A percentile compares a stretch with the other conserved stretches of the same genome.
Conservation (phyloP, 2,888 invertebrate genomes). For the Unio delphinus region DNA sequence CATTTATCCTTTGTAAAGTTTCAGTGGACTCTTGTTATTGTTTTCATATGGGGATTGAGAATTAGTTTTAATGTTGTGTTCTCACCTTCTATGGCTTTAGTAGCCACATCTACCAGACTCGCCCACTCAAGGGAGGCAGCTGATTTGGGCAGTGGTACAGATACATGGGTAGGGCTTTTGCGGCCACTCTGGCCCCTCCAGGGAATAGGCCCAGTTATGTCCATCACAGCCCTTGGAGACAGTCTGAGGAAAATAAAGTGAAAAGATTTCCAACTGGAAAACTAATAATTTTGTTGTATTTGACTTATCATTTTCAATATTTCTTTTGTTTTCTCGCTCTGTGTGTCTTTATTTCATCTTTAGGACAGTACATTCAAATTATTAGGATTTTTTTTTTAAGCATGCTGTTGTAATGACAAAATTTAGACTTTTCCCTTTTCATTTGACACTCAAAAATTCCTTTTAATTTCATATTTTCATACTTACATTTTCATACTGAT, state of each 20-base stretch:
- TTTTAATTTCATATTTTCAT: too few relatives aligned
- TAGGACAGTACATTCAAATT: too few relatives aligned
- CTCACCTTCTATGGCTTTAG: slow-evolving; percentile 78
- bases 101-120: slow-evolving; percentile 85
- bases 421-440: too few relatives aligned
- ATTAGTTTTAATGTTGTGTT: not conserved
- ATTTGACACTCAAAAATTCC: too few relatives aligned
- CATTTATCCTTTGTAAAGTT: too few relatives aligned
- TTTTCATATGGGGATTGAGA: not conserved
- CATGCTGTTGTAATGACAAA: too few relatives aligned
- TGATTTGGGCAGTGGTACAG: slow-evolving; percentile 77
- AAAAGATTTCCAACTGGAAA: not conserved
- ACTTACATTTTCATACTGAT: too few relatives aligned
- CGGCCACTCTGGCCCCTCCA: slow-evolving; percentile 11
- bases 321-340: too few relatives aligned
- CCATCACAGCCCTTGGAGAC: slow-evolving; percentile 60
- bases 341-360: too few relatives aligned
- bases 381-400: too few relatives aligned
- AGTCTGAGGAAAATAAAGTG: slow-evolving; percentile 46
- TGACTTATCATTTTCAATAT: too few relatives aligned
- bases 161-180: slow-evolving; percentile 2
- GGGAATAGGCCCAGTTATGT: slow-evolving; percentile 24
- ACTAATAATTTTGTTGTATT: not conserved
- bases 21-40: too few relatives aligned
- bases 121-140: slow-evolving; percentile 85